Evolutionary conservation across 2,888 invertebrate genomes (phyloP), one percentile per base, ranked within the genome.

Genomic region (Agrypnus murinus): DNA sequence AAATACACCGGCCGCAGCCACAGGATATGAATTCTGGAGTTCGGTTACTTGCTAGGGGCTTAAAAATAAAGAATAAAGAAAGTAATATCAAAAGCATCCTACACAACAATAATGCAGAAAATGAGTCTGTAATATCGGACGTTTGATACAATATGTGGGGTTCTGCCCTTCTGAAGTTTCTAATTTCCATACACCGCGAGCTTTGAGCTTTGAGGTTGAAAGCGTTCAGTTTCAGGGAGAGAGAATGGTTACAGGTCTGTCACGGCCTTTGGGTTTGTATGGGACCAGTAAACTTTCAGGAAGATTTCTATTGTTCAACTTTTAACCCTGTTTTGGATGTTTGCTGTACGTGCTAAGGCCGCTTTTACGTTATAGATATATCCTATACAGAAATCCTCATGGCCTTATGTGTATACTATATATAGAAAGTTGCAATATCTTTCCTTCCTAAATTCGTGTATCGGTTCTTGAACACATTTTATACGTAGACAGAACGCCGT

Each of bases 161-260:
- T n/a, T 32, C 17, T 36, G 48, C 14, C 58, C 59, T 66, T 66
- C 57, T 36, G 58, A 66, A 66, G 59, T 66, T 66, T 59, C 50
- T 50, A 46, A 59, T 66, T 66, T 59, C 48, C 66, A 66, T 66
- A 59, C n/a, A n/a, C 66, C 48, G 46, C 34, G 12, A 64, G 50
- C 43, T 55, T 66, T 50, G 58, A 66, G 58, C 57, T 65, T 66
- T 59, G 48, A 65, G 65, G 57, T 34, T 17, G 48, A 36, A 65
- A 46, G 59, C 45, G 46, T 48, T 48, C 48, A 66, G 59, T 50
- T 66, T 66, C 36, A 50, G 38, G 31, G 46, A 38, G 19, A 38
- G 19, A 58, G 50, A 65, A 65, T 59, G 46, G 32, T 40, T 38
- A 32, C 58, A 38, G 66, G 66, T 59, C 46, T 38, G 48, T 38